Conservation (phyloP, 2,797 vertebrate genomes). For the Arnoldichthys spilopterus region DNA sequence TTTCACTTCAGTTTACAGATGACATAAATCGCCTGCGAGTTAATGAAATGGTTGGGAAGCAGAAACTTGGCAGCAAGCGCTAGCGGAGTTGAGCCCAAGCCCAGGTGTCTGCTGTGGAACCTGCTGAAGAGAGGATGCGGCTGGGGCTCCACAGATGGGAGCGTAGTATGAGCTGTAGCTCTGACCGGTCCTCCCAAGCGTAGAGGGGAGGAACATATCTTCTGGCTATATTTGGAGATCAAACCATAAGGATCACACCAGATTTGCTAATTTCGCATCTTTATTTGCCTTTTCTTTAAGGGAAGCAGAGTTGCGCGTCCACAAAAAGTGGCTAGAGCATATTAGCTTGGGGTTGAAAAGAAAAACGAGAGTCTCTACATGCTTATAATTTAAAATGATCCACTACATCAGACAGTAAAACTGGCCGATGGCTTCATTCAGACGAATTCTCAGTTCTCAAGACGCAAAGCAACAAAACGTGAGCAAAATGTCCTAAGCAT, state of each 20-base stretch:
- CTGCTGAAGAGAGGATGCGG: slow-evolving; percentile 29
- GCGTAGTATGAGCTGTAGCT: neutral
- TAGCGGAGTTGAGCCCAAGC: slow-evolving; percentile 17
- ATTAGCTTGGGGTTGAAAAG: no score
- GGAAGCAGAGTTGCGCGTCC: no score
- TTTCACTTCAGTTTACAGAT: no score
- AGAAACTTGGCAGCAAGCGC: slow-evolving; percentile 19
- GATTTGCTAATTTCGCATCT: neutral
- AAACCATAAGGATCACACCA: neutral
- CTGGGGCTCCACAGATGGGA: slow-evolving; percentile 35
- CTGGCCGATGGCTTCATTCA: neutral
- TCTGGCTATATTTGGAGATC: neutral
- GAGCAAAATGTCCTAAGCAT: neutral
- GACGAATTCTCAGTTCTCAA: neutral
- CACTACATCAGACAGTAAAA: neutral
- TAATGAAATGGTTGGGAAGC: slow-evolving; percentile 19
- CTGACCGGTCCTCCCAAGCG: neutral
- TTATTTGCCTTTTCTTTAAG: neutral
- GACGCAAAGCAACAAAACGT: neutral
- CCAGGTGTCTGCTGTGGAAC: slow-evolving; percentile 34
- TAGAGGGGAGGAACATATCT: neutral
- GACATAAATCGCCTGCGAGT: slow-evolving; percentile 23
- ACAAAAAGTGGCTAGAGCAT: no score
- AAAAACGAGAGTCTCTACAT: neutral
- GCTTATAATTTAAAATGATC: neutral